phyloP scores from a whole-genome alignment of 2,113 vertebrate species.

The Cepphus grylle region DNA sequence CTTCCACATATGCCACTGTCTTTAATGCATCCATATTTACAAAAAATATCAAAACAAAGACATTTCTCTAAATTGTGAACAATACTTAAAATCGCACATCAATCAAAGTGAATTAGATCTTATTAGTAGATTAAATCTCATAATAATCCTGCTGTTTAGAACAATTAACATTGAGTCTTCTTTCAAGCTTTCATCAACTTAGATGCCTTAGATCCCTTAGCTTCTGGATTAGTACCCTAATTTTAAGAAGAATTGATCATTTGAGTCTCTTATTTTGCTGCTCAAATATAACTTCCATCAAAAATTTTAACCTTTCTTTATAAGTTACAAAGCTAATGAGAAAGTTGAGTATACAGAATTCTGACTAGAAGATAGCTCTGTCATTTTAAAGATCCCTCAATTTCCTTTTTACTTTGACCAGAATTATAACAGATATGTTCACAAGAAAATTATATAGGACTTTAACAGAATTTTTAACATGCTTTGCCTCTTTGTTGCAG shows the following conservation, averaged over 20 bases:
- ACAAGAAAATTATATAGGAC: neutral
- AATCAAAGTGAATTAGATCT: neutral
- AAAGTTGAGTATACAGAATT: neutral
- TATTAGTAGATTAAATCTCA: neutral
- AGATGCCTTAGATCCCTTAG: neutral
- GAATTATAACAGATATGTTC: neutral
- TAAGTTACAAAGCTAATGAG: neutral
- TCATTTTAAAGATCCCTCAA: neutral
- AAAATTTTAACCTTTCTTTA: neutral
- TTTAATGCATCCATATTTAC: neutral
- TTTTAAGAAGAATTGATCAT: neutral
- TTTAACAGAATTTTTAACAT: neutral
- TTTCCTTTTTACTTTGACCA: neutral
- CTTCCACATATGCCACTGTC: neutral
- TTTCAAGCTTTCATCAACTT: neutral
- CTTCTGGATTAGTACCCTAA: neutral
- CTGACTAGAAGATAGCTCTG: neutral
- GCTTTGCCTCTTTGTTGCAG: neutral
- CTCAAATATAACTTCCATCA: neutral
- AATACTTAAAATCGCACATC: neutral
- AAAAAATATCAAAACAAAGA: neutral
- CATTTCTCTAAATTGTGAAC: neutral
- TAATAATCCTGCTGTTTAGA: neutral
- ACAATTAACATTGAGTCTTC: neutral
- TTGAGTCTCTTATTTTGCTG: neutral